phyloP scores from a whole-genome alignment of 2,113 vertebrate genomes.

The Arvicanthis niloticus region DNA sequence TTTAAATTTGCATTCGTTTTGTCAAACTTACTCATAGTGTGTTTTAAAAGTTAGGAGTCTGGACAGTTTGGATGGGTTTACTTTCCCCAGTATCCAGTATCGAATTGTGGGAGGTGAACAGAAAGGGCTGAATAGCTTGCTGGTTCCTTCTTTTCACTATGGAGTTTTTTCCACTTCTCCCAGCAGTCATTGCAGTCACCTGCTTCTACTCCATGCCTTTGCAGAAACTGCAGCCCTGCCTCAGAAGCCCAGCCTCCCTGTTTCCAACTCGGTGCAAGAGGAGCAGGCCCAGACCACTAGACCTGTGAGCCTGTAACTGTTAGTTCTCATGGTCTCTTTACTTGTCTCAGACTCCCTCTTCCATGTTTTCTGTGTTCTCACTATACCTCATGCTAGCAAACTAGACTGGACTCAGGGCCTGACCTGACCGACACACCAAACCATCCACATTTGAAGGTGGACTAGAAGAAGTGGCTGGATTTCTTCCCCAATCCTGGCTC shows the following conservation, averaged over 20 bases:
- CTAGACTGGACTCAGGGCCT: neutral
- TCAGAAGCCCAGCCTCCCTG: neutral
- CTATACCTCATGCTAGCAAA: neutral
- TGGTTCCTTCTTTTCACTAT: conserved; percentile 2
- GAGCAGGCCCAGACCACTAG: neutral
- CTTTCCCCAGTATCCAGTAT: neutral
- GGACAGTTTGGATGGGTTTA: neutral
- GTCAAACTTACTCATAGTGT: neutral
- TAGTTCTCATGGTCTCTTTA: neutral
- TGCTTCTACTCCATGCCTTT: neutral
- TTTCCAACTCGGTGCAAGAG: neutral
- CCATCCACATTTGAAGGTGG: neutral
- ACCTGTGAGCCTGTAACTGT: neutral
- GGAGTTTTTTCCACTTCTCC: neutral
- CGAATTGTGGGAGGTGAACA: neutral
- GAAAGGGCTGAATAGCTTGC: neutral
- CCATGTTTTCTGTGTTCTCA: neutral
- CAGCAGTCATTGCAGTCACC: neutral
- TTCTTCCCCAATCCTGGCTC: conserved; percentile 34
- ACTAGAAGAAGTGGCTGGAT: neutral
- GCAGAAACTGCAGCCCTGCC: neutral
- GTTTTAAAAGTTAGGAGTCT: neutral
- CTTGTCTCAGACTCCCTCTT: neutral
- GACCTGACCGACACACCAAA: neutral
- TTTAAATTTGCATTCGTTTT: neutral